Base-by-base conservation (phyloP, 53 echinoderm and acorn worm genomes). In the Apostichopus leukothele region DNA sequence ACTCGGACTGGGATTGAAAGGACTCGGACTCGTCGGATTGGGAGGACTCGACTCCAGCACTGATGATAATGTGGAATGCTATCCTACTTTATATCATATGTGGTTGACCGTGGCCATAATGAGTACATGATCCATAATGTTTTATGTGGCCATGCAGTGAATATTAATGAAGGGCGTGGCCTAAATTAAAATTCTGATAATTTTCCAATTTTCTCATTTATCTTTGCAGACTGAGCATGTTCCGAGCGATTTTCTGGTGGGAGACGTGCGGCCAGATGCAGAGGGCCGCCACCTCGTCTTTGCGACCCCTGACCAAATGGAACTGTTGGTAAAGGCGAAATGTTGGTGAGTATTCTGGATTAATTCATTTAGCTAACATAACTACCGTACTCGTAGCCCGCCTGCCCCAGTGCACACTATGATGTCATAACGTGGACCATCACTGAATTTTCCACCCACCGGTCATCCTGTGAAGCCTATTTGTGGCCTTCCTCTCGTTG, bases 281-380 rank as follows among this genome's bases (percentile, higher is more conserved):
- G 86, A 86, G 22, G 86, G 68, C 22, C 86, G 86, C 23, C 68
- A 67, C 66, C 25, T 86, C 10, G 27, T 86, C 10, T 67, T 86
- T 39, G 67, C 86, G 6, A 86, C 86, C 9, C 9, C 67, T n/a
- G 67, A 67, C 11, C 86, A 86, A 59, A 19, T 83, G 22, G 60
- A 57, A 8, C n/a, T 83, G 60, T 83, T 83, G 83, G 86, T 68
- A 11, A 23, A 86, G 6, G 73, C 86, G 50, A 73, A 68, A 20
- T 73, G 86, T 52, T 86, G 86, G 86, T 86, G 18, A 3, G 86
- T 52, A 9, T 54, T 83, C 1, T 86, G 1, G 1, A 25, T 25
- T 25, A 25, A 25, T 25, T 25, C 25, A 25, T 60, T 18, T 20
- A 18, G 10, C 76, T 25, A 25, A 20, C 26, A 20, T 76, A 18